phyloP scores from a whole-genome alignment of 1,140 invertebrate genomes.

The Anthonomus grandis region DNA sequence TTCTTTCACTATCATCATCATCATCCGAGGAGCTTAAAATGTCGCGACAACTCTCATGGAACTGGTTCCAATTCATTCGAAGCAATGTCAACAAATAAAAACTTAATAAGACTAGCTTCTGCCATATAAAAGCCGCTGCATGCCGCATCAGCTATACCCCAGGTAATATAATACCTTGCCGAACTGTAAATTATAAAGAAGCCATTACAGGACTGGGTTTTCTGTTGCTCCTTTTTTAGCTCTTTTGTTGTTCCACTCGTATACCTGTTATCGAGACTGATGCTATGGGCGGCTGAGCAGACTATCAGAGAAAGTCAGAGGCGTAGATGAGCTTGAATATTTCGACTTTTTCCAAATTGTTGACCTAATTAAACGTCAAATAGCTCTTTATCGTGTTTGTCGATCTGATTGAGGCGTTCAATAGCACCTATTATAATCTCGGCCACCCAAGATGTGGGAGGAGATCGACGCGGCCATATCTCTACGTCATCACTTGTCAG shows the following conservation, averaged over 20 bases:
- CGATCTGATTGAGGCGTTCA: no score
- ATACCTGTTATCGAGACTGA: conserved; percentile 18
- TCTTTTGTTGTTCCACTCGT: conserved; percentile 19
- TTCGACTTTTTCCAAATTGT: no score
- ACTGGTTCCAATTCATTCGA: conserved; percentile 26
- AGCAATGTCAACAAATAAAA: conserved; percentile 27
- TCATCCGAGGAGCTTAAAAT: conserved; percentile 13
- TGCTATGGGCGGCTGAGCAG: no score
- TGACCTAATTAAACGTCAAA: no score
- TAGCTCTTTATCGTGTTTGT: no score
- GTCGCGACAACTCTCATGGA: conserved; percentile 11
- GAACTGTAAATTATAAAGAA: conserved; percentile 29
- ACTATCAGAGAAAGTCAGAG: no score
- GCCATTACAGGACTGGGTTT: conserved; percentile 25
- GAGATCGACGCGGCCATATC: no score
- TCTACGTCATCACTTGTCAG: no score
- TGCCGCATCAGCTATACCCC: conserved; percentile 4
- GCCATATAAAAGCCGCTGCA: conserved; percentile 19
- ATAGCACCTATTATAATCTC: no score
- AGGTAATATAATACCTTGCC: conserved; percentile 23
- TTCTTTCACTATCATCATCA: no score
- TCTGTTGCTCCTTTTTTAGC: conserved; percentile 18
- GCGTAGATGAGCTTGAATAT: no score
- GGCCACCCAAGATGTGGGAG: no score
- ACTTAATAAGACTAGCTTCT: conserved; percentile 27